Percentiles rank a stretch among this genome's conserved stretches.
These are phyloP conservation scores for Scaptomyza flava DNA, from an alignment of 2,888 invertebrate species.

Conservation along the genomic window DNA sequence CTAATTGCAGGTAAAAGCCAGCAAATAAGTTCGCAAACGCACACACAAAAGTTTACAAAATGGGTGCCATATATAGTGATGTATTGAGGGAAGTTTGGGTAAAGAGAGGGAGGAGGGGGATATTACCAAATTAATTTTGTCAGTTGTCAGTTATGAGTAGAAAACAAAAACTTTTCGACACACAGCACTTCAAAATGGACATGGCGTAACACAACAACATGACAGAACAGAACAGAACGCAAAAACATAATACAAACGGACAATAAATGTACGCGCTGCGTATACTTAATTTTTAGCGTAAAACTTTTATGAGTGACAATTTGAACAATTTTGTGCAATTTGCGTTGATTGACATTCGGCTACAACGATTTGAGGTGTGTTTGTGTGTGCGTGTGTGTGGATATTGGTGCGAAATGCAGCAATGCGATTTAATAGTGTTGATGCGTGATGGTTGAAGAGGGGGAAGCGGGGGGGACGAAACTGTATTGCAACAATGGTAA, in stretches of 20 bases:
- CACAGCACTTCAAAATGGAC: conserved; percentile 43
- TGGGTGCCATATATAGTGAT: not conserved
- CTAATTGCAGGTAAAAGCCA: conserved; percentile 77
- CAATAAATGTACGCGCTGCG: conserved; percentile 63
- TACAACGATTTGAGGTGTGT: conserved; percentile 25
- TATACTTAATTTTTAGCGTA: conserved; percentile 62
- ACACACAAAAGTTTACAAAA: conserved; percentile 60
- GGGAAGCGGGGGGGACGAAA: not conserved
- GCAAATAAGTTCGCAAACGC: conserved; percentile 66
- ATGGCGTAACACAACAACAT: conserved; percentile 2
- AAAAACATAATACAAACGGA: conserved; percentile 52
- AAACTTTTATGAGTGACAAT: conserved; percentile 75
- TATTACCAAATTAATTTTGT: conserved; percentile 65
- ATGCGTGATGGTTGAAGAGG: not conserved
- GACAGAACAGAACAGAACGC: conserved; percentile 2
- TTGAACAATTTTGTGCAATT: conserved; percentile 51
- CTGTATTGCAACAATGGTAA: not conserved
- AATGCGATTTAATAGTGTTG: conserved; percentile 39
- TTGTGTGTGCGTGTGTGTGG: not conserved
- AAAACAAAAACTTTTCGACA: conserved; percentile 35
- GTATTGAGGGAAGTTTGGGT: conserved; percentile 4
- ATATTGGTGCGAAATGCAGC: conserved; percentile 6
- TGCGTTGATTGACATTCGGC: conserved; percentile 29
- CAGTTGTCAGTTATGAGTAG: conserved; percentile 68
- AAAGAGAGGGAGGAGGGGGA: not conserved